phyloP scores from a whole-genome alignment of 2,797 vertebrate species.

The Aldrovandia affinis region DNA sequence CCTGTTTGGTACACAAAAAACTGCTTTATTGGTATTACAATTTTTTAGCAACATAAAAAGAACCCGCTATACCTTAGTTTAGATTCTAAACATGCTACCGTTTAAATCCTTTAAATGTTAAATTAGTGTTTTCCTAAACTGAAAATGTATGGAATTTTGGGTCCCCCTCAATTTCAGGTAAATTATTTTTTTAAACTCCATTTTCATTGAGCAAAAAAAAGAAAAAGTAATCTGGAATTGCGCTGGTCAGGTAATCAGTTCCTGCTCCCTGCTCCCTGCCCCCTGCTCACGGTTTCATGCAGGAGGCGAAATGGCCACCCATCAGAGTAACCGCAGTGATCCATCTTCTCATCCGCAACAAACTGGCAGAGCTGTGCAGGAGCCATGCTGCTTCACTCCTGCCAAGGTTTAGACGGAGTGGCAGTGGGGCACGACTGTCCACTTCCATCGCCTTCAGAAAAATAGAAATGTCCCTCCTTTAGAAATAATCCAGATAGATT shows the following conservation, averaged over 20 bases:
- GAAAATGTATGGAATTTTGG: not conserved
- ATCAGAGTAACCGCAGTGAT: constrained; percentile 68
- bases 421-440: not conserved
- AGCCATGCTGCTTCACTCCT: constrained; percentile 52
- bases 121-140: not conserved
- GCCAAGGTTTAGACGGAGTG: constrained; percentile 49
- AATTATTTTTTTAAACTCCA: not conserved
- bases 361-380: constrained; percentile 56
- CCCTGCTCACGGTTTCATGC: constrained; percentile 74
- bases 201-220: constrained; percentile 1
- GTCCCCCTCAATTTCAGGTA: not conserved
- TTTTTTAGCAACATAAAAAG: not conserved
- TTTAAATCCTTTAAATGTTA: not conserved
- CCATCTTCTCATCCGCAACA: constrained; percentile 66
- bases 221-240: constrained; percentile 14
- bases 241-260: not conserved
- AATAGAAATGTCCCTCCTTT: not conserved
- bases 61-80: too few species aligned
- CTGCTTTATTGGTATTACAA: not conserved
- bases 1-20: not conserved
- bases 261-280: constrained; percentile 54
- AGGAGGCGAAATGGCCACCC: constrained; percentile 68
- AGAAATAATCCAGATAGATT: not conserved
- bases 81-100: not conserved
- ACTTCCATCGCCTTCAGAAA: not conserved